These are phyloP conservation scores for Tauraco erythrolophus DNA, from an alignment of 2,113 vertebrate species.

Conservation along the genomic window DNA sequence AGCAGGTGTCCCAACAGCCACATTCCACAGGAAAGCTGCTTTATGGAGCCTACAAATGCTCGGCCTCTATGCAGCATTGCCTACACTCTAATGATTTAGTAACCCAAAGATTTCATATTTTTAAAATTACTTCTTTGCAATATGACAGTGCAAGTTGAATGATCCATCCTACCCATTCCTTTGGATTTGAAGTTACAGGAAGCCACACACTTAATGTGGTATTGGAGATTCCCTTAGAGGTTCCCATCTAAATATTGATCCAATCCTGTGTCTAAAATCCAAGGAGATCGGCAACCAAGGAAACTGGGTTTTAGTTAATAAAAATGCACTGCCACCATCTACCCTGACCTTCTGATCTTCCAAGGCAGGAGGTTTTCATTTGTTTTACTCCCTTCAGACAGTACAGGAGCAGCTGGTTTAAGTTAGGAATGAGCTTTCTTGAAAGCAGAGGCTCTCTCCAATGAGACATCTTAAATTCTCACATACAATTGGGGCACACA, in stretches of 20 bases:
- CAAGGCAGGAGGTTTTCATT: neutral
- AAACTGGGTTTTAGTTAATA: neutral
- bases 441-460: neutral
- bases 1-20: neutral
- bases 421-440: neutral
- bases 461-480: neutral
- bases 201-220: neutral
- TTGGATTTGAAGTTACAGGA: neutral
- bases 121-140: neutral
- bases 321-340: neutral
- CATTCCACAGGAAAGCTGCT: neutral
- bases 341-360: neutral
- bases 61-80: neutral
- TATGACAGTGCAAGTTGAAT: neutral
- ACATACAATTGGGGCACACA: neutral
- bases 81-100: neutral
- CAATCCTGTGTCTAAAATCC: neutral
- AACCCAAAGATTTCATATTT: neutral
- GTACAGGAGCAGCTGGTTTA: neutral
- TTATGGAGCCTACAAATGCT: neutral
- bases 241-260: neutral
- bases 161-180: neutral
- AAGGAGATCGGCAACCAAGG: neutral
- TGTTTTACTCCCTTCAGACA: neutral
- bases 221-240: neutral